These are phyloP conservation scores for Sialia sialis DNA, from an alignment of 2,113 vertebrate genomes.

Conservation along the genomic window DNA sequence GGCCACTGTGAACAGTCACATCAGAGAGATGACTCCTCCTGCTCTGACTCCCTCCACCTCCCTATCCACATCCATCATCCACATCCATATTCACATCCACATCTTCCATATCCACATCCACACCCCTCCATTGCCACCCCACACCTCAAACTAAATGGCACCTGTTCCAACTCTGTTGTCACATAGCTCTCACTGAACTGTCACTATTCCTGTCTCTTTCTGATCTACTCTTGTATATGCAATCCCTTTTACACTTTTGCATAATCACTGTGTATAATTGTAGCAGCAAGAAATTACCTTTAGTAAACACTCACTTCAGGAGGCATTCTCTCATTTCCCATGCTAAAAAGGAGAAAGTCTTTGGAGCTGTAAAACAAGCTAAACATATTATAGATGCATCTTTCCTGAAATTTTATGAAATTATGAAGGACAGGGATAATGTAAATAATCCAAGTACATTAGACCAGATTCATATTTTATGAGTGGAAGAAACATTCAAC, in stretches of 20 bases:
- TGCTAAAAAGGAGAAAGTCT: neutral
- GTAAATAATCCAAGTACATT: neutral
- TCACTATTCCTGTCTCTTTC: neutral
- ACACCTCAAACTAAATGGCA: neutral
- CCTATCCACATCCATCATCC: neutral
- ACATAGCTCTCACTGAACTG: neutral
- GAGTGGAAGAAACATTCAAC: neutral
- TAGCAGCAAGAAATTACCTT: neutral
- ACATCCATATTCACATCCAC: neutral
- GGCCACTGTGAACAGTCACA: no score
- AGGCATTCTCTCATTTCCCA: neutral
- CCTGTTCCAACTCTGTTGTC: accelerated
- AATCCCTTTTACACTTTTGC: neutral
- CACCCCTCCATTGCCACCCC: neutral
- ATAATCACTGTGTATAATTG: neutral
- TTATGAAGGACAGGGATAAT: neutral
- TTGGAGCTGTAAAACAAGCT: neutral
- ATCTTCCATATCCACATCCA: neutral
- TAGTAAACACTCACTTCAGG: neutral
- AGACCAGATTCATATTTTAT: neutral
- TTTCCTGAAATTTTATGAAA: neutral
- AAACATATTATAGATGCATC: neutral
- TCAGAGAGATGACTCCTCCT: neutral
- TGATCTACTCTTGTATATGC: no score
- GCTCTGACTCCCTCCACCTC: neutral